Evolutionary conservation across 2,113 vertebrate species (phyloP).

Genomic region (Okapia johnstoni): DNA sequence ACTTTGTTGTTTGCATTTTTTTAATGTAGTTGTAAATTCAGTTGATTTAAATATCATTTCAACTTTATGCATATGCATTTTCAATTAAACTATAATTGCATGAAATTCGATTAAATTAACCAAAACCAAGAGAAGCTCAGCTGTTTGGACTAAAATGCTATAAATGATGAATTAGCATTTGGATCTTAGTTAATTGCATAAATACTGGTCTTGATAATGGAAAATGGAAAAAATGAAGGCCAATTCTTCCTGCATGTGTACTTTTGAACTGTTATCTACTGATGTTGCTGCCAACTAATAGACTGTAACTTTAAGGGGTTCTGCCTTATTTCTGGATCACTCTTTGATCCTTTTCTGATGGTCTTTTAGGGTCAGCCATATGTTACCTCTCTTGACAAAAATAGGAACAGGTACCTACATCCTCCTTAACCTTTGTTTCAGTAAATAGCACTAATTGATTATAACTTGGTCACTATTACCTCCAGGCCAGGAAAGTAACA

Average conservation of each 20-base stretch:
- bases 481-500: neutral
- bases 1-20: slow-evolving; percentile 25
- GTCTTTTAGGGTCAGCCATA: neutral
- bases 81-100: slow-evolving; percentile 61
- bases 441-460: neutral
- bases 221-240: slow-evolving; percentile 3
- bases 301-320: neutral
- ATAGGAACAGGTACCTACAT: neutral
- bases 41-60: slow-evolving; percentile 35
- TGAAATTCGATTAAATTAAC: slow-evolving; percentile 48
- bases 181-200: slow-evolving; percentile 36
- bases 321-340: neutral
- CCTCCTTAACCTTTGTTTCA: neutral
- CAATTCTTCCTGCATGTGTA: neutral
- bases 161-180: slow-evolving; percentile 55
- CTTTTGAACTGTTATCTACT: neutral
- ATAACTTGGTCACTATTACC: neutral
- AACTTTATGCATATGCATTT: slow-evolving; percentile 38
- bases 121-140: slow-evolving; percentile 19
- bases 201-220: slow-evolving; percentile 19
- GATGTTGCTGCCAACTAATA: neutral
- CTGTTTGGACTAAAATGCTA: slow-evolving; percentile 50
- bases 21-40: slow-evolving; percentile 40
- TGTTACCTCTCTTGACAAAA: neutral
- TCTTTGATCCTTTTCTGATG: neutral